Conservation (phyloP, 2,113 vertebrate species). For the Eonycteris spelaea region DNA sequence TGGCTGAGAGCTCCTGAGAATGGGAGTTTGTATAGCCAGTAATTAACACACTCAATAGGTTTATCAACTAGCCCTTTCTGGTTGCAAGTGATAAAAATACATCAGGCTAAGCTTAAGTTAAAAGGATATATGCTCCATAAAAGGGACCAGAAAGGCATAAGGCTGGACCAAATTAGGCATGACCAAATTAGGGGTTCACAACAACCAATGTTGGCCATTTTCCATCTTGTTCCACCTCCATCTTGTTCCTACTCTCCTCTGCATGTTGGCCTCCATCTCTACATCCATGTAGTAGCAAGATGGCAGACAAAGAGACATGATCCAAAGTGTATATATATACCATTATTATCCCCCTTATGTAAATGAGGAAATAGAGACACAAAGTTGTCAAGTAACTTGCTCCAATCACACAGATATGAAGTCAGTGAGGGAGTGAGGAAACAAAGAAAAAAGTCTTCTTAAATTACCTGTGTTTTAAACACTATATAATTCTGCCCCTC, state of each 20-base stretch:
- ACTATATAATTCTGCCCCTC: background rate
- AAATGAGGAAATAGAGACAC: background rate
- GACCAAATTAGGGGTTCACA: background rate
- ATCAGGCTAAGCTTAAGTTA: background rate
- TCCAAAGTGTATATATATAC: background rate
- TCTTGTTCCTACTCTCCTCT: background rate
- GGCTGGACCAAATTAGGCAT: background rate
- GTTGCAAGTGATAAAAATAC: background rate
- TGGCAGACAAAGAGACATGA: background rate
- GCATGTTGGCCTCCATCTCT: background rate
- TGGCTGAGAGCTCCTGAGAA: background rate
- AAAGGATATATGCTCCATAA: background rate
- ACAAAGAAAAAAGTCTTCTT: background rate
- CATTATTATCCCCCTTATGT: background rate
- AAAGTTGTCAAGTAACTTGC: background rate
- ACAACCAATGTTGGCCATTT: background rate
- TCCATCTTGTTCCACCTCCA: background rate
- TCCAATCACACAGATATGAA: background rate
- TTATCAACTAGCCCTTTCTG: background rate
- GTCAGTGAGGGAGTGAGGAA: background rate
- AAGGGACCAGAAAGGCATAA: background rate
- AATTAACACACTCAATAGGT: background rate
- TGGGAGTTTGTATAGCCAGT: background rate
- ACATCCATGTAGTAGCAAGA: background rate
- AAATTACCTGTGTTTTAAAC: background rate